phyloP scores from a whole-genome alignment of 2,888 invertebrate genomes.

The Meloe dianella region DNA sequence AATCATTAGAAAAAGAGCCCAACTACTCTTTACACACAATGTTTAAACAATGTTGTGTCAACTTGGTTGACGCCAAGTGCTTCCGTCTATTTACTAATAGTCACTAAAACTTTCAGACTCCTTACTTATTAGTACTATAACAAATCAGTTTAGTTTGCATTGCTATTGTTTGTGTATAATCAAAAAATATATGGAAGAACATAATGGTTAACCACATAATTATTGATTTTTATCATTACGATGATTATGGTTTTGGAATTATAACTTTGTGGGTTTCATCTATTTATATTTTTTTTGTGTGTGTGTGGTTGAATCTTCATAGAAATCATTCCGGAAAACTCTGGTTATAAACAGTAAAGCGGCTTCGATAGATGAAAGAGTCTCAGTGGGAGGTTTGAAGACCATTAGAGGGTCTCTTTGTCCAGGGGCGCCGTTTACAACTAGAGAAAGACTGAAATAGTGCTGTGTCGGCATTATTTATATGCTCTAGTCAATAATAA shows the following conservation, averaged over 20 bases:
- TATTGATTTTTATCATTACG: constrained; percentile 5
- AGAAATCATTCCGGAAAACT: constrained; percentile 13
- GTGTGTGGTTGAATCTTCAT: background rate
- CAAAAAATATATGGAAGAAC: background rate
- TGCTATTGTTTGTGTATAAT: background rate
- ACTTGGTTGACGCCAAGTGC: constrained; percentile 32
- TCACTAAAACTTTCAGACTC: constrained; percentile 32
- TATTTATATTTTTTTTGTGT: background rate
- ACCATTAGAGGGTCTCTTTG: constrained; percentile 35
- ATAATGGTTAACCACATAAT: background rate
- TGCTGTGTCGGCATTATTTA: constrained; percentile 27
- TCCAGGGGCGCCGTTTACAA: constrained; percentile 37
- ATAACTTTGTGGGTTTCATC: background rate
- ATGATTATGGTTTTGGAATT: background rate
- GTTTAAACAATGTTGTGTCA: constrained; percentile 36
- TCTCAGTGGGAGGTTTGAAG: constrained; percentile 35
- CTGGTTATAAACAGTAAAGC: constrained; percentile 24
- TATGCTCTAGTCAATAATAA: constrained; percentile 27
- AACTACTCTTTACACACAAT: constrained; percentile 25
- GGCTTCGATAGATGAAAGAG: constrained; percentile 34
- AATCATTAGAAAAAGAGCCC: constrained; percentile 26
- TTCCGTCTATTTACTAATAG: constrained; percentile 30
- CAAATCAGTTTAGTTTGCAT: constrained; percentile 20
- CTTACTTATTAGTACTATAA: constrained; percentile 31
- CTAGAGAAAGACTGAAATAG: constrained; percentile 32